These are phyloP conservation scores for Anaspis maculata DNA, from an alignment of 2,888 invertebrate genomes.

Conservation along the genomic window DNA sequence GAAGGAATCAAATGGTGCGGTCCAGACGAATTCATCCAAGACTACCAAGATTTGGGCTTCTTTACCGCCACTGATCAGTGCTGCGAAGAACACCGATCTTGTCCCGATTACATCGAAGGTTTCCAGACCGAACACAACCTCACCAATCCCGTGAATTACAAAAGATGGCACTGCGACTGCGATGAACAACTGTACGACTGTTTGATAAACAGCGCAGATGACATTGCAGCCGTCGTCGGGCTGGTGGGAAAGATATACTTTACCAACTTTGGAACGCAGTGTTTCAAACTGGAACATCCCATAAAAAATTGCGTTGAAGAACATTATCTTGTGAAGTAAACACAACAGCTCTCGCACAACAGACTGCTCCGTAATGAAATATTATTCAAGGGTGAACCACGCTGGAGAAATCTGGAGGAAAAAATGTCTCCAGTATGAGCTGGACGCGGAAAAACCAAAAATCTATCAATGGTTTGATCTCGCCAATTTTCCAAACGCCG, in stretches of 20 bases:
- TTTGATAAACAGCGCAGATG: slow-evolving; percentile 37
- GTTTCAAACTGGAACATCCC: slow-evolving; percentile 52
- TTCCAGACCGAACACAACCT: slow-evolving; percentile 31
- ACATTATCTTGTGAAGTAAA: slow-evolving; percentile 42
- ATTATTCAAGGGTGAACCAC: slow-evolving; percentile 21
- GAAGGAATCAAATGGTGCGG: slow-evolving; percentile 78
- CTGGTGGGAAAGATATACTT: slow-evolving; percentile 50
- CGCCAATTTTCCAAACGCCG: too few relatives aligned
- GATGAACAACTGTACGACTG: slow-evolving; percentile 48
- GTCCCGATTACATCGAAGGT: slow-evolving; percentile 50
- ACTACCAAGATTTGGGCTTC: slow-evolving; percentile 57
- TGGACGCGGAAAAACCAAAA: slow-evolving; percentile 36
- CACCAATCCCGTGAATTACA: slow-evolving; percentile 32
- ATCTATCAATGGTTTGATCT: slow-evolving; percentile 53
- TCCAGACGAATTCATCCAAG: slow-evolving; percentile 55
- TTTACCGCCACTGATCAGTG: slow-evolving; percentile 58
- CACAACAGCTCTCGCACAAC: slow-evolving; percentile 20
- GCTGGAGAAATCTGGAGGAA: too few relatives aligned
- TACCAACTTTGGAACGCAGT: slow-evolving; percentile 49
- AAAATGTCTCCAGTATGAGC: slow-evolving; percentile 45
- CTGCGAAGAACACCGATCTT: slow-evolving; percentile 65
- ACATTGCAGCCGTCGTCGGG: slow-evolving; percentile 35
- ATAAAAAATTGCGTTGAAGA: slow-evolving; percentile 45
- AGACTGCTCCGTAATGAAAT: too few relatives aligned
- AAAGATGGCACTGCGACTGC: slow-evolving; percentile 44